These are phyloP conservation scores for Piezodorus guildinii DNA, from an alignment of 1,140 invertebrate genomes.

Conservation along the genomic window DNA sequence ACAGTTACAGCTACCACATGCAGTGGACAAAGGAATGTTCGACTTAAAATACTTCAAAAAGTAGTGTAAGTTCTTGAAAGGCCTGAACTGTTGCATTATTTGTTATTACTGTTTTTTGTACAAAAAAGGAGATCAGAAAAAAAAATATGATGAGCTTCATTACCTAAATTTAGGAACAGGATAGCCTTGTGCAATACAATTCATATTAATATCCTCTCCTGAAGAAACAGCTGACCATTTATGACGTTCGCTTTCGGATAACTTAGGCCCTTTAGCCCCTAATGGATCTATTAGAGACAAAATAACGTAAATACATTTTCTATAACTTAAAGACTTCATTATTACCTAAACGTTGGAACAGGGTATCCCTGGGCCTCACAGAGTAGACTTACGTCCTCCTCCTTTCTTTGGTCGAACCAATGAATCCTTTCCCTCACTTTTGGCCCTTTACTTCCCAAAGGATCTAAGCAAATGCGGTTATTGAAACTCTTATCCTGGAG, in stretches of 20 bases:
- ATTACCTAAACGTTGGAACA: constrained; percentile 47
- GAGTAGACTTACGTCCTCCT: constrained; percentile 42
- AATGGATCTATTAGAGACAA: constrained; percentile 50
- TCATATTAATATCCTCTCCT: constrained; percentile 39
- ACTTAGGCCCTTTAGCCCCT: constrained; percentile 41
- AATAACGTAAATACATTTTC: constrained; percentile 39
- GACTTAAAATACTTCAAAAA: too few species aligned
- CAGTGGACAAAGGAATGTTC: too few species aligned
- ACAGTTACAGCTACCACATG: too few species aligned
- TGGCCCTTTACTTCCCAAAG: constrained; percentile 39
- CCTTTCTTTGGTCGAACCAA: constrained; percentile 21
- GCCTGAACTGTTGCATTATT: too few species aligned
- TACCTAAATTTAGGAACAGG: constrained; percentile 35
- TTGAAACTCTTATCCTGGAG: background rate
- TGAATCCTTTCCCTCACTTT: constrained; percentile 32
- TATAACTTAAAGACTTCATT: background rate
- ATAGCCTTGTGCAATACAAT: constrained; percentile 52
- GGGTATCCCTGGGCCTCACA: constrained; percentile 58
- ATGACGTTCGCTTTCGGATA: constrained; percentile 37
- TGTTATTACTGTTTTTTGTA: too few species aligned
- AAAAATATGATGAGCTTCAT: too few species aligned
- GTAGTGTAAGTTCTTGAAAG: too few species aligned
- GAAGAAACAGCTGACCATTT: constrained; percentile 36
- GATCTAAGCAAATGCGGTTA: constrained; percentile 2
- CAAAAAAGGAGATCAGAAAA: too few species aligned